Percentiles rank a stretch among this genome's conserved stretches.
phyloP scores from a whole-genome alignment of 2,797 vertebrate species.

The Syngnathus rostellatus region DNA sequence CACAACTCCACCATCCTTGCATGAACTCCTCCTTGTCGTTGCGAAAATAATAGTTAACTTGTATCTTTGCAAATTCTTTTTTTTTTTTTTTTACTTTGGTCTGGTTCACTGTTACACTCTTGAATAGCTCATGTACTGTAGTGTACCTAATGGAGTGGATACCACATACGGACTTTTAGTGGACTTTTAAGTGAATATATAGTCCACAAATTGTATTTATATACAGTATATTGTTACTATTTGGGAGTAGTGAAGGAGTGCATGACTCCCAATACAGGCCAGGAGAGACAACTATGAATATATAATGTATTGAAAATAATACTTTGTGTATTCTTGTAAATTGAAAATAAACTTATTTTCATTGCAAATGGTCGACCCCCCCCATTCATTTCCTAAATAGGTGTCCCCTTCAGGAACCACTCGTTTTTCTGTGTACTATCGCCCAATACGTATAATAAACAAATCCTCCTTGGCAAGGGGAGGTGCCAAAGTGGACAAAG shows the following conservation, averaged over 20 bases:
- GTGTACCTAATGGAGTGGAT: too few species aligned
- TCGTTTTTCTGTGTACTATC: neutral
- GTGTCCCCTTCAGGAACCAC: neutral
- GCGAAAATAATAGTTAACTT: neutral
- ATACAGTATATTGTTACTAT: too few species aligned
- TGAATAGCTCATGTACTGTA: too few species aligned
- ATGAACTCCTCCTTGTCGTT: constrained; percentile 1
- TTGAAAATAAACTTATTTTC: neutral
- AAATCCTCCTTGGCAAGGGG: neutral
- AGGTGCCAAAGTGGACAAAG: neutral
- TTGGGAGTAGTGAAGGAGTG: neutral
- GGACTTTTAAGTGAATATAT: neutral
- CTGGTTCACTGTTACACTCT: too few species aligned
- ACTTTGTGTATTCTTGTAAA: neutral
- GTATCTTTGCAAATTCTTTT: neutral
- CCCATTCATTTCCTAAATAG: neutral
- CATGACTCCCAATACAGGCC: neutral
- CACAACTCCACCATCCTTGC: neutral
- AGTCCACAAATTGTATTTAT: neutral
- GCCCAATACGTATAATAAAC: neutral
- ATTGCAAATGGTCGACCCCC: neutral
- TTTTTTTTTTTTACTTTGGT: neutral
- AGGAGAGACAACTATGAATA: neutral
- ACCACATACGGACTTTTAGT: neutral
- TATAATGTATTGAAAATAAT: neutral